These are phyloP conservation scores for Drosophila quadrilineata DNA, from an alignment of 1,140 invertebrate genomes.

Conservation along the genomic window DNA sequence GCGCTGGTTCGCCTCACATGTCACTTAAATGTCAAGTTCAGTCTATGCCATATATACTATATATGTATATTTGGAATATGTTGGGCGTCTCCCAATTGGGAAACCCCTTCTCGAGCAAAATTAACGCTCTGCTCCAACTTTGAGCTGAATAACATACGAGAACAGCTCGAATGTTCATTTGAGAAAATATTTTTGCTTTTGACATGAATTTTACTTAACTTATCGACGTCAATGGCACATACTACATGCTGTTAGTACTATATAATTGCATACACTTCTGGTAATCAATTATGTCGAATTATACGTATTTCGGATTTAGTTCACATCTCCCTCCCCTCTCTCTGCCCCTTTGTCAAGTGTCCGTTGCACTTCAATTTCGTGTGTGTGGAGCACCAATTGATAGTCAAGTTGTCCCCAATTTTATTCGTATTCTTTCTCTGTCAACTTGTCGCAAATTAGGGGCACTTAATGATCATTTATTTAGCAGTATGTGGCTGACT, in stretches of 20 bases:
- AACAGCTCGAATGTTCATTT: neutral
- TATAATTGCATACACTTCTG: constrained; percentile 58
- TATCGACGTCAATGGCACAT: constrained; percentile 25
- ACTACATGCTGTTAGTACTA: too few relatives aligned
- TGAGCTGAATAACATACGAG: too few relatives aligned
- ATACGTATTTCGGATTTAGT: constrained; percentile 45
- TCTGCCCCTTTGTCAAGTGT: constrained; percentile 1
- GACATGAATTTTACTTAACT: constrained; percentile 47
- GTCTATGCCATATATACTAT: neutral
- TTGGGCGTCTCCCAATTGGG: constrained; percentile 9
- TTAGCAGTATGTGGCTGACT: neutral
- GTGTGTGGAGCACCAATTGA: constrained; percentile 38
- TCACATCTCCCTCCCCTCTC: constrained; percentile 7
- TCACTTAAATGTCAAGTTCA: constrained; percentile 71
- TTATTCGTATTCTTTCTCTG: neutral
- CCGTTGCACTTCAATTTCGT: neutral
- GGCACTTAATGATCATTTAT: constrained; percentile 42
- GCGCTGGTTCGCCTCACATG: constrained; percentile 35
- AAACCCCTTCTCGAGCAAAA: constrained; percentile 1
- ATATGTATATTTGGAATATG: too few relatives aligned
- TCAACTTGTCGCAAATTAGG: constrained; percentile 20
- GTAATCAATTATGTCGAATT: constrained; percentile 66
- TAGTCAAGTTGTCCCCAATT: constrained; percentile 13
- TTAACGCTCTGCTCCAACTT: neutral
- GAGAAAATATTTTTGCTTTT: too few relatives aligned